Evolutionary conservation across 2,113 vertebrate species (phyloP), one percentile per base, ranked within the genome.

Genomic region (Lepus americanus): DNA sequence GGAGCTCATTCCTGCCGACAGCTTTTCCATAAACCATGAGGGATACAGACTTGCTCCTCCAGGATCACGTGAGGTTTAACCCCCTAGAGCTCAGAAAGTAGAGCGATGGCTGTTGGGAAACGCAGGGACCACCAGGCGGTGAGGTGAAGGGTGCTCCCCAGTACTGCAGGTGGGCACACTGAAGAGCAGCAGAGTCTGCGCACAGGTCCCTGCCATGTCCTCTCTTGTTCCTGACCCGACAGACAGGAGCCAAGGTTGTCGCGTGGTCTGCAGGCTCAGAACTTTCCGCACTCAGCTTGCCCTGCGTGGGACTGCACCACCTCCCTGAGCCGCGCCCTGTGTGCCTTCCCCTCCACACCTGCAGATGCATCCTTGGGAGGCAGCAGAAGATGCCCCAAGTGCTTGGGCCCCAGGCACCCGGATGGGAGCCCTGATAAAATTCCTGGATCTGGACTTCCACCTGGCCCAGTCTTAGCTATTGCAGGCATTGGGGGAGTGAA

Each of bases 51-150:
- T 66, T 2, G 1, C 3, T 22, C 33, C 5, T 8, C 25, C n/a
- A 17, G 13, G 63, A 9, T 4, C 22, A 17, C 23, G 36, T 0
- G 0, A 12, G 36, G 1, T 0, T 55, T n/a, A 6, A 39, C 39
- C 49, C 49, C 17, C 25, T 0, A 16, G 25, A 78, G 61, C 0
- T 44, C 0, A 9, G 69, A 17, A 19, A 10, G 53, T 9, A 23
- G 1, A 76, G 59, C 23, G 3, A 3, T 17, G 53, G 36, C 20
- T 59, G 6, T 0, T 0, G 1, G 44, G 64, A 79, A 76, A n/a
- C 64, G 3, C 27, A 64, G 19, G 29, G 9, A 16, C 5, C 0
- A 1, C 3, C 20, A 2, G 10, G 19, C 11, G n/a, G 6, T 1
- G 1, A 23, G 16, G 16, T 6, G 44, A 44, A 44, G 44, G 44